Conservation (phyloP, 1,140 invertebrate species). For the Eubasilissa regina region DNA sequence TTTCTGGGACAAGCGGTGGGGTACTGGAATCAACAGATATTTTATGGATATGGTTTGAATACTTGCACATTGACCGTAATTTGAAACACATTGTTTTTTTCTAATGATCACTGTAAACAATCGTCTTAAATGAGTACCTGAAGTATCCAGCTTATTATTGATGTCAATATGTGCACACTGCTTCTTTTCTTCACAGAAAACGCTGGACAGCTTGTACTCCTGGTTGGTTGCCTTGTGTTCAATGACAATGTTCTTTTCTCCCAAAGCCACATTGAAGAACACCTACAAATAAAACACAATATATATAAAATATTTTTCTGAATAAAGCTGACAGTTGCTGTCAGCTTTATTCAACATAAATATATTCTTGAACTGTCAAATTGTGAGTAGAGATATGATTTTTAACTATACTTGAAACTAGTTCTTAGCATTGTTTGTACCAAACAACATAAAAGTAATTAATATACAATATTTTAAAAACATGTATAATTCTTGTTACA, state of each 20-base stretch:
- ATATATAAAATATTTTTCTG: too few relatives aligned
- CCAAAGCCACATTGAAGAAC: slow-evolving; percentile 71
- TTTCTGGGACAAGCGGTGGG: slow-evolving; percentile 14
- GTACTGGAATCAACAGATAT: background rate
- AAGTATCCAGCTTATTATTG: slow-evolving; percentile 73
- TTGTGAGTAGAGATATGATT: too few relatives aligned
- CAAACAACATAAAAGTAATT: too few relatives aligned
- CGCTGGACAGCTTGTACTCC: slow-evolving; percentile 78
- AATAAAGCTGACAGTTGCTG: background rate
- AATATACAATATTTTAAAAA: too few relatives aligned
- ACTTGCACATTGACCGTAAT: too few relatives aligned
- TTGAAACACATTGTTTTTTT: background rate
- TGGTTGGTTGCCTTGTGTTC: slow-evolving; percentile 80
- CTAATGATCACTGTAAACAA: background rate
- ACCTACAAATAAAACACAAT: slow-evolving; percentile 62
- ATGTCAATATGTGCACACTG: slow-evolving; percentile 82
- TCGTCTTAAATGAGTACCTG: slow-evolving; percentile 33
- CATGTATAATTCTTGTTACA: slow-evolving; percentile 10
- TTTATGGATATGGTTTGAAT: too few relatives aligned
- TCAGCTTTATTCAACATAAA: background rate
- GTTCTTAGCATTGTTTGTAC: background rate
- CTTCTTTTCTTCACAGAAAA: slow-evolving; percentile 84
- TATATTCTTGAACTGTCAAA: background rate
- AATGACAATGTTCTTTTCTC: slow-evolving; percentile 73
- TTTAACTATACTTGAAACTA: too few relatives aligned